These are phyloP conservation scores for Phaetusa simplex DNA, from an alignment of 2,113 vertebrate species.

Conservation along the genomic window DNA sequence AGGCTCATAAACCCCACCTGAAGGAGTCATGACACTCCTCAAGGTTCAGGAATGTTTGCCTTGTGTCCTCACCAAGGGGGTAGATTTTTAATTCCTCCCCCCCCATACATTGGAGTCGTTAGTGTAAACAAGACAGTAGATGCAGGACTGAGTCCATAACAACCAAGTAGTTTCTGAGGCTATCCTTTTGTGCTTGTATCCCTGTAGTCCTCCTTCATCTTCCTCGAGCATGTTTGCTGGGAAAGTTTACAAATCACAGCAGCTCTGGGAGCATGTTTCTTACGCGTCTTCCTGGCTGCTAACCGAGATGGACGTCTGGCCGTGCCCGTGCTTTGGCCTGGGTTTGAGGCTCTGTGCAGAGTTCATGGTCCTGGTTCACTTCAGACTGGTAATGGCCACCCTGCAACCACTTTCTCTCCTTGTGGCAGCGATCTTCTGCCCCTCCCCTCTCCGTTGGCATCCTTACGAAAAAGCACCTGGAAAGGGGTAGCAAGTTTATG, in stretches of 20 bases:
- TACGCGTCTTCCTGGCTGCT: neutral
- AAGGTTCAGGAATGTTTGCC: neutral
- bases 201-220: neutral
- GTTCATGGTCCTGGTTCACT: neutral
- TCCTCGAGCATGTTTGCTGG: neutral
- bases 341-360: neutral
- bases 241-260: neutral
- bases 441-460: rapidly evolving
- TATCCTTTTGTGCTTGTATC: neutral
- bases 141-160: neutral
- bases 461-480: neutral
- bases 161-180: neutral
- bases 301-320: neutral
- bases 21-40: neutral
- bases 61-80: neutral
- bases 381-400: neutral
- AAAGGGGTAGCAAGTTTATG: neutral
- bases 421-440: neutral
- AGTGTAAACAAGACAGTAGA: neutral
- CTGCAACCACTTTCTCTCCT: neutral
- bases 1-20: neutral
- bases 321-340: neutral
- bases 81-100: neutral
- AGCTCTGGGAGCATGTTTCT: neutral
- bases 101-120: neutral